A percentile compares a stretch with the other conserved stretches of the same genome.
phyloP scores from a whole-genome alignment of 2,888 invertebrate genomes.

The Lucinisca nassula region DNA sequence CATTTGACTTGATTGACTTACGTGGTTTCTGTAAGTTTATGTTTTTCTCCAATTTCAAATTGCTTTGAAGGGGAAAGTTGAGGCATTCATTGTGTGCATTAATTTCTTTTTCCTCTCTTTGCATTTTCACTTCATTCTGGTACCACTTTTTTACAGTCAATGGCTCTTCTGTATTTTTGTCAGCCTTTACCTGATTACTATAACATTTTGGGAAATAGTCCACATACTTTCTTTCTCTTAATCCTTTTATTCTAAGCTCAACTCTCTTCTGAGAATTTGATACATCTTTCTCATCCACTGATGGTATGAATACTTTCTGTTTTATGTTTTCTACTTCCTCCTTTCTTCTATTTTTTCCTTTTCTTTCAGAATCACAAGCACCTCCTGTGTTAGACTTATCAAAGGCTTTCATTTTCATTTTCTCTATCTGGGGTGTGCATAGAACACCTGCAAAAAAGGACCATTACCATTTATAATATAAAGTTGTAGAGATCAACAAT shows the following conservation, averaged over 20 bases:
- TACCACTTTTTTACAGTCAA: background rate
- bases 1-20: background rate
- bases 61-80: background rate
- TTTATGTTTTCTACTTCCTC: too few relatives aligned
- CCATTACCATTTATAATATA: too few relatives aligned
- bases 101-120: background rate
- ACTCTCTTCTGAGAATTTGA: background rate
- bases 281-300: background rate
- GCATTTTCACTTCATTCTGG: background rate
- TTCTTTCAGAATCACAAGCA: too few relatives aligned
- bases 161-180: background rate
- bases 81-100: background rate
- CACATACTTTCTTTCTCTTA: background rate
- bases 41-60: background rate
- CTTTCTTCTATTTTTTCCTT: too few relatives aligned
- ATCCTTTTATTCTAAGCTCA: background rate
- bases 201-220: background rate
- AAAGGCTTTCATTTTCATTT: too few relatives aligned
- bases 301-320: too few relatives aligned
- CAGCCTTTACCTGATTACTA: background rate
- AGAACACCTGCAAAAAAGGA: too few relatives aligned
- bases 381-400: too few relatives aligned
- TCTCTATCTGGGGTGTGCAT: too few relatives aligned
- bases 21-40: background rate
- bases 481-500: too few relatives aligned